These are phyloP conservation scores for Pseudococcus longispinus DNA, from an alignment of 2,888 invertebrate genomes.

Conservation along the genomic window DNA sequence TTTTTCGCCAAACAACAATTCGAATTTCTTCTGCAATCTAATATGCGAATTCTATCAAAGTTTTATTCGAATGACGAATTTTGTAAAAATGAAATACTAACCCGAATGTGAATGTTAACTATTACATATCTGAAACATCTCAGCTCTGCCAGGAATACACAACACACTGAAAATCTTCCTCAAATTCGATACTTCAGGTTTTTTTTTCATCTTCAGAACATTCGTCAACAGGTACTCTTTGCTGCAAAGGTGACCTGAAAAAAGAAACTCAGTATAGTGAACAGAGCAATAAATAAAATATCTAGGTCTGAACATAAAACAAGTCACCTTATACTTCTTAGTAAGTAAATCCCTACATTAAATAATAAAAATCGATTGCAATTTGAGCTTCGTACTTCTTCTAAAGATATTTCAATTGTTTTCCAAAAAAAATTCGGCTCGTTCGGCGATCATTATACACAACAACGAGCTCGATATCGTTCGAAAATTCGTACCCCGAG, in stretches of 20 bases:
- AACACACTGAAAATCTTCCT: slow-evolving; percentile 86
- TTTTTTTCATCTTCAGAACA: slow-evolving; percentile 67
- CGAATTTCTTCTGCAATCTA: slow-evolving; percentile 87
- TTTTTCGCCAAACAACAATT: slow-evolving; percentile 86
- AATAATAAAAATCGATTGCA: too few relatives aligned
- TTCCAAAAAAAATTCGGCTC: too few relatives aligned
- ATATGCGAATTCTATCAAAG: slow-evolving; percentile 49
- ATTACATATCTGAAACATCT: slow-evolving; percentile 98
- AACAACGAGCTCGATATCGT: too few relatives aligned
- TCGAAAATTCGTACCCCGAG: too few relatives aligned
- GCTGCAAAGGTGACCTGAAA: slow-evolving; percentile 81
- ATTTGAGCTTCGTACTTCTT: too few relatives aligned
- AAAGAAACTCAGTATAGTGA: slow-evolving; percentile 20
- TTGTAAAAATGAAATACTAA: slow-evolving; percentile 59
- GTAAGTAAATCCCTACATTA: too few relatives aligned
- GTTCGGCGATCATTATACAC: too few relatives aligned
- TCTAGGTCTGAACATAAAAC: neutral
- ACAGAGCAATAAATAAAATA: neutral
- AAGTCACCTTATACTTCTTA: slow-evolving; percentile 81
- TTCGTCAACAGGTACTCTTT: slow-evolving; percentile 80
- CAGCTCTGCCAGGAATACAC: slow-evolving; percentile 99
- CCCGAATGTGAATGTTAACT: slow-evolving; percentile 98
- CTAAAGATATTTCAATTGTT: too few relatives aligned
- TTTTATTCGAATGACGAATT: neutral
- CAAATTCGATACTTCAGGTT: slow-evolving; percentile 64